These are phyloP conservation scores for Nilaparvata lugens DNA, from an alignment of 1,140 invertebrate species.

Conservation along the genomic window DNA sequence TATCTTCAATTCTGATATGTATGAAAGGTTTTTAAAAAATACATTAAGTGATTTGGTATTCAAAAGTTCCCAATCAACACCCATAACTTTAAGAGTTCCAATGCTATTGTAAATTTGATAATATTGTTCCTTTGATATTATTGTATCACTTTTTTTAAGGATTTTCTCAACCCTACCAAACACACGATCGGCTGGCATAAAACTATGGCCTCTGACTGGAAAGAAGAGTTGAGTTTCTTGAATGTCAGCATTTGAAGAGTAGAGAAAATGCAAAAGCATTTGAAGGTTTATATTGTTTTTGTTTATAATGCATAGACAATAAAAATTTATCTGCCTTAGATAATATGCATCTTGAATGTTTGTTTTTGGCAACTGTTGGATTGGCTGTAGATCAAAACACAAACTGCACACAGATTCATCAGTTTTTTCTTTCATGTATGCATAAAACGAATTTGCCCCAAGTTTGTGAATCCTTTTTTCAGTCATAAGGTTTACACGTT, in stretches of 20 bases:
- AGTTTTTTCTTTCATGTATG: background rate
- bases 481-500: background rate
- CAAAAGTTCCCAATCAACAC: background rate
- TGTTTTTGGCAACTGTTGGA: background rate
- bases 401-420: background rate
- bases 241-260: background rate
- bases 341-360: background rate
- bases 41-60: background rate
- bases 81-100: background rate
- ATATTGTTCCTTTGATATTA: constrained; percentile 14
- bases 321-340: background rate
- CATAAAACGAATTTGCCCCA: background rate
- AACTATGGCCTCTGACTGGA: constrained; percentile 29
- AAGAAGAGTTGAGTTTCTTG: constrained; percentile 19
- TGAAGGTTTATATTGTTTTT: background rate
- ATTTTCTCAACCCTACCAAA: constrained; percentile 28
- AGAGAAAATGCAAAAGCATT: background rate
- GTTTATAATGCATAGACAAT: background rate
- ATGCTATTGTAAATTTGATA: background rate
- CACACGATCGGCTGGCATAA: constrained; percentile 29
- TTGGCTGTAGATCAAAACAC: background rate
- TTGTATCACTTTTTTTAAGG: constrained; percentile 21
- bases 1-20: background rate
- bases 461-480: background rate
- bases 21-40: background rate